Evolutionary conservation across 2,888 invertebrate species (phyloP).

Genomic region (Macrostomum cliftonense): DNA sequence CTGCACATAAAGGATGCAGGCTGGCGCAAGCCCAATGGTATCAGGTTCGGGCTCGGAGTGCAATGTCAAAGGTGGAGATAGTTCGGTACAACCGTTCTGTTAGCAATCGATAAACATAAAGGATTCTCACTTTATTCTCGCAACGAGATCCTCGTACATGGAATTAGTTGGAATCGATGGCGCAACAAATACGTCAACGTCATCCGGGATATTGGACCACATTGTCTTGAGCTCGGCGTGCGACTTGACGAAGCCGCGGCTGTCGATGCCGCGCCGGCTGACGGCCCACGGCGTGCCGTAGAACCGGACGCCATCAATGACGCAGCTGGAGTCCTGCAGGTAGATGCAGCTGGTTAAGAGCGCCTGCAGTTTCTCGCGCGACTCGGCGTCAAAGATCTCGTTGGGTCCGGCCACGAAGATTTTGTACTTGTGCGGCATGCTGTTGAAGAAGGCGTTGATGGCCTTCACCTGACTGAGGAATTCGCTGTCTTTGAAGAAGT

Average conservation of each 20-base stretch:
- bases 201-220: slow-evolving; percentile 21
- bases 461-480: slow-evolving; percentile 2
- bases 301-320: slow-evolving; percentile 22
- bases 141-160: too few species aligned
- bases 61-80: too few species aligned
- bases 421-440: slow-evolving; percentile 22
- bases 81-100: too few species aligned
- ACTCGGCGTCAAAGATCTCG: slow-evolving; percentile 18
- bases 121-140: too few species aligned
- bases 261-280: slow-evolving; percentile 17
- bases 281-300: slow-evolving; percentile 26
- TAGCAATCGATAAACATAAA: too few species aligned
- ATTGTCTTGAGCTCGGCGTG: slow-evolving; percentile 15
- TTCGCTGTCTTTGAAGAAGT: slow-evolving; percentile 9
- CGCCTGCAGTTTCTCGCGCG: slow-evolving; percentile 17
- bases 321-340: slow-evolving; percentile 20
- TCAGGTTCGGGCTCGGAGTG: too few species aligned
- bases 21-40: too few species aligned
- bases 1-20: too few species aligned
- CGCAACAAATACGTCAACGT: slow-evolving; percentile 24
- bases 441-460: slow-evolving; percentile 17
- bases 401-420: slow-evolving; percentile 29
- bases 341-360: slow-evolving; percentile 20
- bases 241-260: slow-evolving; percentile 19
- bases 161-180: slow-evolving; percentile 5